Evolutionary conservation across 2,113 vertebrate genomes (phyloP).

Genomic region (Microcebus lehilahytsara): DNA sequence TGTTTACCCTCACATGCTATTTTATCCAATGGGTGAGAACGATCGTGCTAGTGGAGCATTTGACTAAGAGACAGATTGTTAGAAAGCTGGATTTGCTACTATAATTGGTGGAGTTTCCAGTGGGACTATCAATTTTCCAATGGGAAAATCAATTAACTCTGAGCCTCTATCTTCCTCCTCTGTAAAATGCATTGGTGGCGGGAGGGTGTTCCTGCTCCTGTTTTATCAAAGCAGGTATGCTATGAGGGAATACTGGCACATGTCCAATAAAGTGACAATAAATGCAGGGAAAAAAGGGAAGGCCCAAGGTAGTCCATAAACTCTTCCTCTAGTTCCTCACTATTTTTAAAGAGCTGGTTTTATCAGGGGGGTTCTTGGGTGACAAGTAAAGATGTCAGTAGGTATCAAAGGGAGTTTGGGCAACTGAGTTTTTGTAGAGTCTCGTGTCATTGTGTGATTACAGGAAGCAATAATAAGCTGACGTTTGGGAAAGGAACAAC

Average conservation of each 20-base stretch:
- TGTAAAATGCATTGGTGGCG: not conserved
- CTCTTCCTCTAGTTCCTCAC: not conserved
- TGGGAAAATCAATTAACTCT: not conserved
- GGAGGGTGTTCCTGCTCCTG: not conserved
- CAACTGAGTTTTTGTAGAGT: slow-evolving; percentile 64
- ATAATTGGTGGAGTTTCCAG: not conserved
- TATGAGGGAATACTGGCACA: not conserved
- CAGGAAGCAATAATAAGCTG: accelerated
- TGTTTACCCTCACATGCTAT: not conserved
- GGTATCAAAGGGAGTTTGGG: not conserved
- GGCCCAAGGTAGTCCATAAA: not conserved
- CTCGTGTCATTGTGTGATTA: slow-evolving; percentile 14
- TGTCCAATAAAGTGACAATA: not conserved
- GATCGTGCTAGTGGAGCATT: not conserved
- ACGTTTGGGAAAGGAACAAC: slow-evolving; percentile 69
- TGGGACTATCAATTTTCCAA: not conserved
- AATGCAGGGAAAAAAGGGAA: not conserved
- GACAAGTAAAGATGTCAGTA: not conserved
- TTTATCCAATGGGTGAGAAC: not conserved
- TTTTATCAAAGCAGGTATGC: not conserved
- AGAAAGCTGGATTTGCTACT: not conserved
- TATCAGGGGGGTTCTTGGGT: not conserved
- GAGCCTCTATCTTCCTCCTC: not conserved
- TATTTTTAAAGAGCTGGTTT: not conserved
- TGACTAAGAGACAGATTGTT: not conserved